Percentiles rank a stretch among this genome's conserved stretches.
phyloP scores from a whole-genome alignment of 1,140 invertebrate genomes.

The Gryon sp. region DNA sequence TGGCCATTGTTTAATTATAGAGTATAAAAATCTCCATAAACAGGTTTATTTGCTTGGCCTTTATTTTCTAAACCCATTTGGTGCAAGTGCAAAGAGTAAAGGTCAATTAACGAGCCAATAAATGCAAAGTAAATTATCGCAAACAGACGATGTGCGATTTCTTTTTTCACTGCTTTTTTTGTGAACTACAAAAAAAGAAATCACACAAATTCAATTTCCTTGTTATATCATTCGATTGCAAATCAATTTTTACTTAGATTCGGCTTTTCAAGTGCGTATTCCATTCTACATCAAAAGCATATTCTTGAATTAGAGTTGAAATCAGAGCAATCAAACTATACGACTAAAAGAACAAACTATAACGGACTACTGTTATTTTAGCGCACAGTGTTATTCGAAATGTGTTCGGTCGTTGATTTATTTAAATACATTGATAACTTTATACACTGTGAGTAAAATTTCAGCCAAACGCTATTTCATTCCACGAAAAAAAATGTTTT shows the following conservation, averaged over 20 bases:
- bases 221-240: constrained; percentile 15
- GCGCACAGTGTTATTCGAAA: constrained; percentile 16
- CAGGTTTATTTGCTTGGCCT: constrained; percentile 5
- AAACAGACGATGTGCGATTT: not conserved
- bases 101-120: constrained; percentile 4
- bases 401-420: not conserved
- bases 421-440: constrained; percentile 14
- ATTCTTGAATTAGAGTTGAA: constrained; percentile 27
- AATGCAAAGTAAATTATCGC: constrained; percentile 10
- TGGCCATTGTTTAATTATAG: no score
- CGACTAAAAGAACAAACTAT: constrained; percentile 24
- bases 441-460: no score
- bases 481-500: no score
- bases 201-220: constrained; percentile 24
- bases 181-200: no score
- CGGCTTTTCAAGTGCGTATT: constrained; percentile 23
- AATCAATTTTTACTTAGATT: constrained; percentile 25
- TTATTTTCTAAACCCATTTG: constrained; percentile 1
- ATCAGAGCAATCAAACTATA: constrained; percentile 19
- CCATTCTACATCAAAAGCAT: constrained; percentile 7
- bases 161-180: no score
- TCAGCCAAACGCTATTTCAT: no score
- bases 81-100: not conserved
- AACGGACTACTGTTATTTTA: constrained; percentile 23
- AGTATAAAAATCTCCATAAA: constrained; percentile 3